Conservation (phyloP, 2,888 invertebrate genomes). For the Nemapogon koenigi region DNA sequence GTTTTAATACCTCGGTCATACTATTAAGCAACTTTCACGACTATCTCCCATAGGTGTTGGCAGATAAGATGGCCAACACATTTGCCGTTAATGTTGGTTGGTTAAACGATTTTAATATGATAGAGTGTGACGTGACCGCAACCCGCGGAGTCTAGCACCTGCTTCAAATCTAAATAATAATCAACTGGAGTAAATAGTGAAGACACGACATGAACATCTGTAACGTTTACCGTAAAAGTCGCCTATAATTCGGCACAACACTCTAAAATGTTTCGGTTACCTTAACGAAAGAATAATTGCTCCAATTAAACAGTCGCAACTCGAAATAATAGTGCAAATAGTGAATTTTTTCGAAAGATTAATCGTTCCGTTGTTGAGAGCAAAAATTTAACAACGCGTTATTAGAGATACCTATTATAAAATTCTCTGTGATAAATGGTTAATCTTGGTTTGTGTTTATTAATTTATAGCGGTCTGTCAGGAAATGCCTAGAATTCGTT, state of each 20-base stretch:
- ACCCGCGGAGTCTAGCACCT: conserved; percentile 35
- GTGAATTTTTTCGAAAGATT: conserved; percentile 26
- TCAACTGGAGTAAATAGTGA: too few relatives aligned
- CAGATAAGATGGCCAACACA: background rate
- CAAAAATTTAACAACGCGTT: conserved; percentile 28
- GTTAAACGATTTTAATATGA: too few relatives aligned
- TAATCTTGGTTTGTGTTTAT: conserved; percentile 25
- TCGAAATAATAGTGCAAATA: conserved; percentile 27
- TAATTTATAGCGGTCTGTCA: conserved; percentile 21
- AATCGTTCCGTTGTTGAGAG: conserved; percentile 28
- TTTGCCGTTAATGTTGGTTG: background rate
- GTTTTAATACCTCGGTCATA: too few relatives aligned
- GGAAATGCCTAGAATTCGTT: conserved; percentile 4
- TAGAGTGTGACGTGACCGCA: conserved; percentile 33
- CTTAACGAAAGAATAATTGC: conserved; percentile 24
- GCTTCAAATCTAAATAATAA: too few relatives aligned
- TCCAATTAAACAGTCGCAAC: conserved; percentile 24
- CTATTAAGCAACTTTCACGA: too few relatives aligned
- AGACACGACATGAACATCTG: conserved; percentile 41
- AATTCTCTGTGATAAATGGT: conserved; percentile 33
- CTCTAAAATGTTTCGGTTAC: too few relatives aligned
- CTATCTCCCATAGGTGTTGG: too few relatives aligned
- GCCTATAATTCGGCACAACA: conserved; percentile 22
- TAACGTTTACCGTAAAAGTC: conserved; percentile 32
- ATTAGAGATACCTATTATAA: conserved; percentile 29